Evolutionary conservation across 2,113 vertebrate species (phyloP).

Genomic region (Neofelis nebulosa): DNA sequence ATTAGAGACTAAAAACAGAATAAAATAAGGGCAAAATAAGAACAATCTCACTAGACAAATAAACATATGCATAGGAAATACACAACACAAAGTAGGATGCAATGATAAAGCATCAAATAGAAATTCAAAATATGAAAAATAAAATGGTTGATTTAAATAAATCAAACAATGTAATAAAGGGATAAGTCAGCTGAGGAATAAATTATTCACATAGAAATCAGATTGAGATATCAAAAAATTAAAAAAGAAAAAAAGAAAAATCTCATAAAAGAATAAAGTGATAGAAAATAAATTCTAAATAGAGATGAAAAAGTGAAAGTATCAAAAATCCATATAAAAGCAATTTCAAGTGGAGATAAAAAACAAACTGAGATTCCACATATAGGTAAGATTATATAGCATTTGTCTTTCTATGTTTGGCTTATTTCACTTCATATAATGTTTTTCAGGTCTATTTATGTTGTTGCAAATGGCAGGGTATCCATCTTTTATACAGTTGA

Average conservation of each 20-base stretch:
- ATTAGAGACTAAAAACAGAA: neutral
- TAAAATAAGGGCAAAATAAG: neutral
- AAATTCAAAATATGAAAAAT: neutral
- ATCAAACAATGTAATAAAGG: neutral
- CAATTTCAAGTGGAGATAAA: neutral
- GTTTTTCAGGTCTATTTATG: neutral
- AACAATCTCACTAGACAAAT: neutral
- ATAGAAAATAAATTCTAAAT: neutral
- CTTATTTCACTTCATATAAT: neutral
- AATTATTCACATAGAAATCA: neutral
- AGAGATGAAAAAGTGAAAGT: neutral
- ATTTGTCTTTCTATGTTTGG: neutral
- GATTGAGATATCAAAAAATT: neutral
- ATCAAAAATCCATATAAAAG: neutral
- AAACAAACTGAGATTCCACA: neutral
- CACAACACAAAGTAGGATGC: neutral
- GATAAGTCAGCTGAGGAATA: neutral
- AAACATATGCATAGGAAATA: neutral
- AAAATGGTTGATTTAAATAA: neutral
- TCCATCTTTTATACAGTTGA: neutral
- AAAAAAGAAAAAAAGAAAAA: neutral
- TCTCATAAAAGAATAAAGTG: neutral
- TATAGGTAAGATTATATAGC: too few relatives aligned
- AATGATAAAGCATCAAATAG: neutral
- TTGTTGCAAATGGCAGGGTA: neutral